phyloP scores from a whole-genome alignment of 2,113 vertebrate genomes.

The Seriola quinqueradiata region DNA sequence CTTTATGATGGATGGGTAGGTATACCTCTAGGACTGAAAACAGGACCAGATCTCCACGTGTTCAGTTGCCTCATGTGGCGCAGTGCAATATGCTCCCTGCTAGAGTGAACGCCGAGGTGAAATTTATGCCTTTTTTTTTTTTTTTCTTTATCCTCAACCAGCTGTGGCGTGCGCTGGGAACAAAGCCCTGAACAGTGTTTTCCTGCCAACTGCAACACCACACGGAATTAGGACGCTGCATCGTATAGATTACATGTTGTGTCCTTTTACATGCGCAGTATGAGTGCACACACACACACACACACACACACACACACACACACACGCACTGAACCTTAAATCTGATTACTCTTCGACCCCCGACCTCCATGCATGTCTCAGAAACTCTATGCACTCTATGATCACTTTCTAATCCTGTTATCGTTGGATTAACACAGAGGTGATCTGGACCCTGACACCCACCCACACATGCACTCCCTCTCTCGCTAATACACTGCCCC shows the following conservation, averaged over 20 bases:
- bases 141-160: neutral
- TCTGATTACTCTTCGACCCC: constrained; percentile 54
- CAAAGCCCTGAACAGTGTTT: constrained; percentile 10
- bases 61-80: constrained; percentile 15
- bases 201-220: constrained; percentile 35
- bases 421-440: constrained; percentile 58
- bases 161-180: constrained; percentile 31
- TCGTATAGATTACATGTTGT: constrained; percentile 26
- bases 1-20: constrained; percentile 50
- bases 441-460: constrained; percentile 46
- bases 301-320: neutral
- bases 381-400: constrained; percentile 40
- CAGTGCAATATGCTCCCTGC: constrained; percentile 13
- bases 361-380: constrained; percentile 26
- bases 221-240: constrained; percentile 10
- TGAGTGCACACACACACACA: neutral
- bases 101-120: constrained; percentile 33
- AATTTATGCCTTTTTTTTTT: constrained; percentile 41
- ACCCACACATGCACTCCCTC: constrained; percentile 6
- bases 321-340: constrained; percentile 37
- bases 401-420: constrained; percentile 75
- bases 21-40: constrained; percentile 4
- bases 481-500: constrained; percentile 12
- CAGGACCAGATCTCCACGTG: constrained; percentile 35
- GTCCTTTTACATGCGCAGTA: neutral